Evolutionary conservation across 1,140 invertebrate species (phyloP).

Genomic region (Helicoverpa zea): DNA sequence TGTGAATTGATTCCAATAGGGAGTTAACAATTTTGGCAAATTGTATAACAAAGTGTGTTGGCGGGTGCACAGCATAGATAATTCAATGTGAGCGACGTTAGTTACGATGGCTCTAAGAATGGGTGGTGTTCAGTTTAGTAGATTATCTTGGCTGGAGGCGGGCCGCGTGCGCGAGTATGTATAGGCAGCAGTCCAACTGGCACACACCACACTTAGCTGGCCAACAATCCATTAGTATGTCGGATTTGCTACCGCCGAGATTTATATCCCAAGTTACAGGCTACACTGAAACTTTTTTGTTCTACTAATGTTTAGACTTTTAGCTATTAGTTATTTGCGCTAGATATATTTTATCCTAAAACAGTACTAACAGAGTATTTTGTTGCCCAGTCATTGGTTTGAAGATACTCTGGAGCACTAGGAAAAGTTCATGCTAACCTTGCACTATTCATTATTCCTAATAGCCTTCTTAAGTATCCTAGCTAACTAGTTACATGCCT

Average conservation of each 20-base stretch:
- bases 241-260: constrained; percentile 68
- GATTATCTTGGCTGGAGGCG: constrained; percentile 56
- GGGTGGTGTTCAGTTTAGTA: constrained; percentile 64
- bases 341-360: constrained; percentile 5
- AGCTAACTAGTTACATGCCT: too few relatives aligned
- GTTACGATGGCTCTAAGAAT: constrained; percentile 60
- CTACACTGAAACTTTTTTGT: constrained; percentile 44
- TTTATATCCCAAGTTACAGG: constrained; percentile 62
- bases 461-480: neutral
- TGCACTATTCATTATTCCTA: neutral
- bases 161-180: constrained; percentile 41
- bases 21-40: constrained; percentile 34
- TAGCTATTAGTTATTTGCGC: constrained; percentile 10
- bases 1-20: constrained; percentile 21
- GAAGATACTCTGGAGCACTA: neutral
- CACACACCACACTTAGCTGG: constrained; percentile 61
- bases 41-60: constrained; percentile 46
- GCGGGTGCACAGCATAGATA: constrained; percentile 48
- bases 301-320: constrained; percentile 32
- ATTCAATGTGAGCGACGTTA: constrained; percentile 50
- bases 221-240: constrained; percentile 77
- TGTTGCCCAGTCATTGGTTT: neutral
- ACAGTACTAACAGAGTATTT: constrained; percentile 1
- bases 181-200: constrained; percentile 70
- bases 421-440: neutral